phyloP scores from a whole-genome alignment of 2,888 invertebrate species.

The Pheosia gnoma region DNA sequence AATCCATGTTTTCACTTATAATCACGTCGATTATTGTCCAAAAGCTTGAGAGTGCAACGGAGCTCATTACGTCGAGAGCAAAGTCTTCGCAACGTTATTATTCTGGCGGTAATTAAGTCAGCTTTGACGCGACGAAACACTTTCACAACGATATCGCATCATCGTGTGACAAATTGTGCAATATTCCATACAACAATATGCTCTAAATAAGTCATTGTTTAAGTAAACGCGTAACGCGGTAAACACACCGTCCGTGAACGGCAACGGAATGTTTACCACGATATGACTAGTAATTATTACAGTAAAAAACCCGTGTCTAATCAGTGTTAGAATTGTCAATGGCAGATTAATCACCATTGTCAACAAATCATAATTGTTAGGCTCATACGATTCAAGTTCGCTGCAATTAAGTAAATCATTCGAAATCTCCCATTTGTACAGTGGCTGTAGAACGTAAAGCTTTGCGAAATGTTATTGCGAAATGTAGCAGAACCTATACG shows the following conservation, averaged over 20 bases:
- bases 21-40: constrained; percentile 38
- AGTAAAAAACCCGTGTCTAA: constrained; percentile 55
- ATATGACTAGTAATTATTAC: constrained; percentile 28
- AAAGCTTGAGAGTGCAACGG: constrained; percentile 42
- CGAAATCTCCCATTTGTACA: constrained; percentile 31
- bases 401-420: constrained; percentile 18
- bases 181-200: constrained; percentile 52
- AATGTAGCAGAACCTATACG: constrained; percentile 42
- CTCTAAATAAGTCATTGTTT: constrained; percentile 58
- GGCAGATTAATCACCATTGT: constrained; percentile 70
- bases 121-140: constrained; percentile 47
- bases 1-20: constrained; percentile 38
- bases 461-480: constrained; percentile 67
- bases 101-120: constrained; percentile 52
- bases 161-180: constrained; percentile 66
- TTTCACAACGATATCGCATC: constrained; percentile 63
- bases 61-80: constrained; percentile 37
- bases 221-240: constrained; percentile 27
- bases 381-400: constrained; percentile 36
- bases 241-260: constrained; percentile 18
- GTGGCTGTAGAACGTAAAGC: constrained; percentile 44
- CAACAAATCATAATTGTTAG: constrained; percentile 62
- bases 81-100: constrained; percentile 45
- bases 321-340: constrained; percentile 63
- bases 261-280: constrained; percentile 29